Conservation (phyloP, 2,113 vertebrate genomes). For the Kobus ellipsiprymnus region DNA sequence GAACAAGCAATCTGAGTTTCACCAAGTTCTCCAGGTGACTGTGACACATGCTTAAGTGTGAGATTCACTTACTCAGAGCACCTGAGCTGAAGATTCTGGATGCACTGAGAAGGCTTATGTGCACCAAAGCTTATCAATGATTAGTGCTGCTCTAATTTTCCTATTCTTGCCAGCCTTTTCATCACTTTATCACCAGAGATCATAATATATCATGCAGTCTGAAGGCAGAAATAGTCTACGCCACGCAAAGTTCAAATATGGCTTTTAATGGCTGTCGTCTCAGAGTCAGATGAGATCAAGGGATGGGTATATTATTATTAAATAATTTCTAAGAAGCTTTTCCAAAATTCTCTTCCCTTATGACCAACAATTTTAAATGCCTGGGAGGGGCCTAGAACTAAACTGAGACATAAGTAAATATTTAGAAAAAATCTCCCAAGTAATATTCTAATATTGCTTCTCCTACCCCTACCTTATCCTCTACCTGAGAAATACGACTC, state of each 20-base stretch:
- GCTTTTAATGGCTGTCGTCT: background rate
- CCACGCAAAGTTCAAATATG: background rate
- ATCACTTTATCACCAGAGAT: background rate
- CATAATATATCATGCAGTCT: background rate
- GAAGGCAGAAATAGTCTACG: background rate
- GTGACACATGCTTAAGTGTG: background rate
- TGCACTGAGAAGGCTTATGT: background rate
- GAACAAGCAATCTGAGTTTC: background rate
- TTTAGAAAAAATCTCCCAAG: background rate
- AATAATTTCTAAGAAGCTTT: background rate
- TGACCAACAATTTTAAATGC: background rate
- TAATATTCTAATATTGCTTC: background rate
- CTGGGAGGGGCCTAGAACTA: background rate
- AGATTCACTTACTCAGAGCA: background rate
- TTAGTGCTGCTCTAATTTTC: background rate
- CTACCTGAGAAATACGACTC: background rate
- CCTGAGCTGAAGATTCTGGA: background rate
- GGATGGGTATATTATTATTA: background rate
- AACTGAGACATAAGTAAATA: background rate
- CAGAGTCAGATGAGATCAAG: background rate
- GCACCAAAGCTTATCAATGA: background rate
- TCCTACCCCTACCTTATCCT: background rate
- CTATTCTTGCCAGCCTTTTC: background rate
- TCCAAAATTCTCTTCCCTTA: background rate
- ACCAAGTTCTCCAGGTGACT: background rate